phyloP scores from a whole-genome alignment of 2,113 vertebrate genomes.

The Lamprologus ornatipinnis region DNA sequence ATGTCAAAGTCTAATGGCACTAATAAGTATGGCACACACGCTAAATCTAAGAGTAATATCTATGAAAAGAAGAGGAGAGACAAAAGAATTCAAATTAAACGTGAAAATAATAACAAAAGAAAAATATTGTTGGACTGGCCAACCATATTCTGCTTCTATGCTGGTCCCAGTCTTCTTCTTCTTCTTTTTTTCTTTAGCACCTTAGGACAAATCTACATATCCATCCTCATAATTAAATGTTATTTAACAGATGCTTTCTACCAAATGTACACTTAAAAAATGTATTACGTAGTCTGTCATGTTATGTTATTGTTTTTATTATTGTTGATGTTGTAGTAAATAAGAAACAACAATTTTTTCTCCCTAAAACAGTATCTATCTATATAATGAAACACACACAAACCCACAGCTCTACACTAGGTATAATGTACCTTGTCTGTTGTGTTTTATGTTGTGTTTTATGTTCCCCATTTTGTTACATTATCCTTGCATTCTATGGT shows the following conservation, averaged over 20 bases:
- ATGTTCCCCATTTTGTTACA: neutral
- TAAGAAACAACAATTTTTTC: neutral
- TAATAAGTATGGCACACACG: neutral
- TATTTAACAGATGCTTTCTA: neutral
- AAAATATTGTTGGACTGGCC: neutral
- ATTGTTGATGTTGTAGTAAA: neutral
- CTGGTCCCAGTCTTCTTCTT: neutral
- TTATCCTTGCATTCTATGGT: neutral
- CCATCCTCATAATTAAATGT: neutral
- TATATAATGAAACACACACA: neutral
- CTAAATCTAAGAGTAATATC: neutral
- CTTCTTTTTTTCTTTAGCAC: neutral
- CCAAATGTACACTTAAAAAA: neutral
- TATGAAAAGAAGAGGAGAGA: neutral
- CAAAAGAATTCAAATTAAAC: neutral
- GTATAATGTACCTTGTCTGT: neutral
- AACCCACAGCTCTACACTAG: neutral
- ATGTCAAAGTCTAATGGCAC: neutral
- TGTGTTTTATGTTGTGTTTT: neutral
- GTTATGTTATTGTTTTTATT: neutral
- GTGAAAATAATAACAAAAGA: neutral
- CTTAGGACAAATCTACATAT: neutral
- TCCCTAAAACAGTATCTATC: neutral
- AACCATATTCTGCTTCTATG: neutral
- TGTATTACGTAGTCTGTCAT: neutral